Evolutionary conservation across 2,888 invertebrate genomes (phyloP).

Genomic region (Galerucella calmariensis): DNA sequence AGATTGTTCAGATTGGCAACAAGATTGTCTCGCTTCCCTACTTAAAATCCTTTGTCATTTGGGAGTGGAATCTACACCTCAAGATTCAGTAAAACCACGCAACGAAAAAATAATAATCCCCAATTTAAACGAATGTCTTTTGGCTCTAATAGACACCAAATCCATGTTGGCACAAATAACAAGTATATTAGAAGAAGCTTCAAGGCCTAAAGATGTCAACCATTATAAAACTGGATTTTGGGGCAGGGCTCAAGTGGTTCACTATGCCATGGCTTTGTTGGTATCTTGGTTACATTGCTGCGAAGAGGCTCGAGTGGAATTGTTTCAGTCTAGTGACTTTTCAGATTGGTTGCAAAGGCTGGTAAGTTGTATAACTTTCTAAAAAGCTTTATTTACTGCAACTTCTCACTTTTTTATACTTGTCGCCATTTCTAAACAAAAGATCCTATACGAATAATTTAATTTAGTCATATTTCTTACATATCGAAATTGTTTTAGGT

Average conservation of each 20-base stretch:
- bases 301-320: conserved; percentile 77
- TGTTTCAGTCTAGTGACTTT: conserved; percentile 81
- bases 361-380: conserved; percentile 59
- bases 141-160: conserved; percentile 88
- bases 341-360: conserved; percentile 86
- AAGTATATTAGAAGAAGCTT: conserved; percentile 88
- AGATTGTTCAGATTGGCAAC: conserved; percentile 91
- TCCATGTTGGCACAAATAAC: conserved; percentile 85
- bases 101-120: conserved; percentile 76
- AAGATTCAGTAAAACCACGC: conserved; percentile 60
- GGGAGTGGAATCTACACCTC: conserved; percentile 73
- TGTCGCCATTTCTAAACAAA: too few species aligned
- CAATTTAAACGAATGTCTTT: conserved; percentile 78
- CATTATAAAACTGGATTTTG: conserved; percentile 93
- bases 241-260: conserved; percentile 90
- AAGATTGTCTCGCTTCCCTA: conserved; percentile 90
- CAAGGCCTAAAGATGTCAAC: conserved; percentile 81
- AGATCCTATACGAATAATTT: too few species aligned
- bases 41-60: conserved; percentile 88
- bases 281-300: conserved; percentile 94
- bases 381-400: too few species aligned
- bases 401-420: too few species aligned
- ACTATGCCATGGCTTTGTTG: conserved; percentile 90
- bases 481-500: conserved; percentile 58
- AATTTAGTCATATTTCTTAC: too few species aligned